phyloP scores from a whole-genome alignment of 2,797 vertebrate species.

The Coreius guichenoti region DNA sequence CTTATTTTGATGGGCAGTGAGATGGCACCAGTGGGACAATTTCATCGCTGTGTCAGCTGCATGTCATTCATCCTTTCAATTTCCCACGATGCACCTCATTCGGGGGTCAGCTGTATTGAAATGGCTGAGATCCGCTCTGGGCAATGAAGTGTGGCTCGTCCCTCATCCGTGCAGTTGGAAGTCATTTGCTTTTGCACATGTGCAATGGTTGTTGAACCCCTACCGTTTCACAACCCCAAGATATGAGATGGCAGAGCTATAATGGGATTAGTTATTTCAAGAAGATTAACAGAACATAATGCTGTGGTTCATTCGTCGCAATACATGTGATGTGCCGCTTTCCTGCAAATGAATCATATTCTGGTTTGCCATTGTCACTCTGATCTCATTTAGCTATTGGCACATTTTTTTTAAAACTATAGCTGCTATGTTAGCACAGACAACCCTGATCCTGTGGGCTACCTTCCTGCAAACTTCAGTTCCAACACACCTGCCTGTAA shows the following conservation, averaged over 20 bases:
- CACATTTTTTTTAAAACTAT: constrained; percentile 35
- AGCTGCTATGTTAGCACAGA: constrained; percentile 8
- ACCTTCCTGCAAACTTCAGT: not conserved
- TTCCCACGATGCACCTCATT: constrained; percentile 50
- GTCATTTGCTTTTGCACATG: constrained; percentile 27
- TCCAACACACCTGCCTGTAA: not conserved
- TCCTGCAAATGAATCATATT: constrained; percentile 25
- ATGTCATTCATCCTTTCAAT: constrained; percentile 48
- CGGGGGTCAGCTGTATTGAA: constrained; percentile 55
- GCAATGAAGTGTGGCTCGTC: constrained; percentile 44
- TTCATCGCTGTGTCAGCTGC: constrained; percentile 36
- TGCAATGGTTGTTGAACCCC: constrained; percentile 6
- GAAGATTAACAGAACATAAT: constrained; percentile 50
- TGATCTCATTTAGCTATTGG: constrained; percentile 50
- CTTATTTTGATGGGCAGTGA: constrained; percentile 40
- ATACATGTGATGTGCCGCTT: not conserved
- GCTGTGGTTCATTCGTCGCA: constrained; percentile 17
- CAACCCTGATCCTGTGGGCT: not conserved
- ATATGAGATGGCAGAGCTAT: constrained; percentile 30
- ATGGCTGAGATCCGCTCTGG: constrained; percentile 48
- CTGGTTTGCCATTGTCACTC: constrained; percentile 40
- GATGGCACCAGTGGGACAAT: constrained; percentile 34
- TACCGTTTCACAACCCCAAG: constrained; percentile 38
- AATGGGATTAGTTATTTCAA: constrained; percentile 53
- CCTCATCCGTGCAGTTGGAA: constrained; percentile 47